phyloP scores from a whole-genome alignment of 1,140 invertebrate genomes.

The Panagrolaimus sp. region DNA sequence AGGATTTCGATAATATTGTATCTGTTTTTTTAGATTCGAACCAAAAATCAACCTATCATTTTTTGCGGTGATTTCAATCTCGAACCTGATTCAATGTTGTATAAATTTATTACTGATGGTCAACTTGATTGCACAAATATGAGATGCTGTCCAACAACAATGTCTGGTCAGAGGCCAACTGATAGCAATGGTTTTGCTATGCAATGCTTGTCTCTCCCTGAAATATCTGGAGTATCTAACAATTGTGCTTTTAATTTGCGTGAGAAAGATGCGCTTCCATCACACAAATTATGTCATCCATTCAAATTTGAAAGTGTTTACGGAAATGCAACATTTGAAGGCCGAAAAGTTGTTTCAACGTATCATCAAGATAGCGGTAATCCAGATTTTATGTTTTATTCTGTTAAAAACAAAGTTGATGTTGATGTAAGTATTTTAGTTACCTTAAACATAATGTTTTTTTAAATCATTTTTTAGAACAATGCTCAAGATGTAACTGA shows the following conservation, averaged over 20 bases:
- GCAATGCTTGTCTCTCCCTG: no score
- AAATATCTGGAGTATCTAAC: no score
- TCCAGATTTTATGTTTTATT: background rate
- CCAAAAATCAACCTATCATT: background rate
- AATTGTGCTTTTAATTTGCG: no score
- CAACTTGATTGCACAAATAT: background rate
- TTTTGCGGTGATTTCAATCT: slow-evolving; percentile 4
- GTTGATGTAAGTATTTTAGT: background rate
- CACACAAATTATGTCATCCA: background rate
- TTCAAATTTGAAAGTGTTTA: background rate
- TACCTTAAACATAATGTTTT: background rate
- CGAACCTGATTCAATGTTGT: background rate
- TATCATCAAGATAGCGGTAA: background rate
- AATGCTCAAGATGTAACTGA: background rate
- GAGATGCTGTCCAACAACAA: background rate
- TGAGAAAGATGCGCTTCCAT: no score
- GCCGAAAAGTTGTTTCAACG: background rate
- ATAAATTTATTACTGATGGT: background rate
- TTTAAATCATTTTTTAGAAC: background rate
- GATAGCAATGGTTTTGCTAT: no score
- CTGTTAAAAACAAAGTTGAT: background rate
- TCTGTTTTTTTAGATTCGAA: slow-evolving; percentile 1
- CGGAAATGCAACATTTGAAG: background rate
- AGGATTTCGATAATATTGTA: background rate
- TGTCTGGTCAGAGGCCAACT: background rate